Conservation (phyloP, 2,113 vertebrate species). For the Percopsis transmontana region DNA sequence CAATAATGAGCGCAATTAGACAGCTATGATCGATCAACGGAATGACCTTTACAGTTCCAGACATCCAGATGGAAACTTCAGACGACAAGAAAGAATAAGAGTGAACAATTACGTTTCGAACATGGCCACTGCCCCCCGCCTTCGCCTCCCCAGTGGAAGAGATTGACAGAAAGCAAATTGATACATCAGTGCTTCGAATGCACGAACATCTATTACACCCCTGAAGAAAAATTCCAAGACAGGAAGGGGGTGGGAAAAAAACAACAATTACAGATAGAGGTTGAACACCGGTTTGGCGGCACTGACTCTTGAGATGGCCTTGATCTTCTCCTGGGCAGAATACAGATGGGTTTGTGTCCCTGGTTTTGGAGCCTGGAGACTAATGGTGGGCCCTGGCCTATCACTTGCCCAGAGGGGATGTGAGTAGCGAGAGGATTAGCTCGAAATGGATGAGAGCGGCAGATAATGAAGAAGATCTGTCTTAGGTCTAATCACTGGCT, state of each 20-base stretch:
- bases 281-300: slow-evolving; percentile 12
- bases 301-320: slow-evolving; percentile 41
- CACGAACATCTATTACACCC: neutral
- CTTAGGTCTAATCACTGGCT: slow-evolving; percentile 69
- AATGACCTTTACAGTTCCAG: slow-evolving; percentile 34
- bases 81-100: slow-evolving; percentile 14
- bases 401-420: slow-evolving; percentile 38
- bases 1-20: slow-evolving; percentile 31
- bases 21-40: slow-evolving; percentile 33
- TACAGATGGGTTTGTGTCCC: slow-evolving; percentile 37
- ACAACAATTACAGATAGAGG: slow-evolving; percentile 9
- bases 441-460: slow-evolving; percentile 59
- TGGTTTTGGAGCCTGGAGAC: slow-evolving; percentile 40
- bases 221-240: neutral
- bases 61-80: slow-evolving; percentile 13
- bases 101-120: slow-evolving; percentile 12
- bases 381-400: slow-evolving; percentile 57
- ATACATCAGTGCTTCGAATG: slow-evolving; percentile 8
- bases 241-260: neutral
- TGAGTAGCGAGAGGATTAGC: slow-evolving; percentile 58
- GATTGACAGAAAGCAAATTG: slow-evolving; percentile 20
- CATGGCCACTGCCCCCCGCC: neutral
- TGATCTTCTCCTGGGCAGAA: slow-evolving; percentile 44
- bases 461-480: slow-evolving; percentile 70
- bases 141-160: slow-evolving; percentile 6